Conservation (phyloP, 2,888 invertebrate genomes). For the Drosophila fulvimacula region DNA sequence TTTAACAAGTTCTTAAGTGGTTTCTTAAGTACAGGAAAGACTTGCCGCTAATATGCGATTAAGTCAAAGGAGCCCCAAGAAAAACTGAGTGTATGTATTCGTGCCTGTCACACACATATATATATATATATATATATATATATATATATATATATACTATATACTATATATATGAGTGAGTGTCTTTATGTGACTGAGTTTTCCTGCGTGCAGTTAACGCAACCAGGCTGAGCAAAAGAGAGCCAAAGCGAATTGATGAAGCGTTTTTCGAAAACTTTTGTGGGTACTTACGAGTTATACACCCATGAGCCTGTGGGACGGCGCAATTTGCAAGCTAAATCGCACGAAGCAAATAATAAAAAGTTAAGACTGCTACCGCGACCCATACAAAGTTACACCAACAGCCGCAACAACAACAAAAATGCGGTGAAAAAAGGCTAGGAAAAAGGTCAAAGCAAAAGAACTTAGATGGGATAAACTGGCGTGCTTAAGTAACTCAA, state of each 20-base stretch:
- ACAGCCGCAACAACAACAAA: slow-evolving; percentile 5
- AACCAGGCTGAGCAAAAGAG: slow-evolving; percentile 51
- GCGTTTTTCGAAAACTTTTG: slow-evolving; percentile 69
- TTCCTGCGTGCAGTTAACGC: slow-evolving; percentile 44
- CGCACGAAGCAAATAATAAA: slow-evolving; percentile 63
- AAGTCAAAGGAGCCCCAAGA: slow-evolving; percentile 69
- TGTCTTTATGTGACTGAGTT: slow-evolving; percentile 31
- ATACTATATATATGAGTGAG: slow-evolving; percentile 17
- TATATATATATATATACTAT: slow-evolving; percentile 14
- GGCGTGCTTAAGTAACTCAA: slow-evolving; percentile 70
- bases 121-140: slow-evolving; percentile 5
- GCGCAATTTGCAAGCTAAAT: slow-evolving; percentile 68
- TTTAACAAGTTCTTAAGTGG: slow-evolving; percentile 85
- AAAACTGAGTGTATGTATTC: slow-evolving; percentile 14
- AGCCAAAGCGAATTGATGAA: slow-evolving; percentile 77
- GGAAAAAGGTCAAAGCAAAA: slow-evolving; percentile 74
- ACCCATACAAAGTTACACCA: slow-evolving; percentile 61
- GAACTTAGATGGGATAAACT: slow-evolving; percentile 76
- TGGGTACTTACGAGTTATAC: slow-evolving; percentile 31
- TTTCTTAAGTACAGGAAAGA: slow-evolving; percentile 83
- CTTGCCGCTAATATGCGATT: slow-evolving; percentile 82
- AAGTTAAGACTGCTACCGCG: slow-evolving; percentile 50
- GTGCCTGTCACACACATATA: neutral
- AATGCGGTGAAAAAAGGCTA: slow-evolving; percentile 33
- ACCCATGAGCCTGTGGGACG: slow-evolving; percentile 28